Conservation (phyloP, 2,888 invertebrate species). For the Xiphydria camelus region DNA sequence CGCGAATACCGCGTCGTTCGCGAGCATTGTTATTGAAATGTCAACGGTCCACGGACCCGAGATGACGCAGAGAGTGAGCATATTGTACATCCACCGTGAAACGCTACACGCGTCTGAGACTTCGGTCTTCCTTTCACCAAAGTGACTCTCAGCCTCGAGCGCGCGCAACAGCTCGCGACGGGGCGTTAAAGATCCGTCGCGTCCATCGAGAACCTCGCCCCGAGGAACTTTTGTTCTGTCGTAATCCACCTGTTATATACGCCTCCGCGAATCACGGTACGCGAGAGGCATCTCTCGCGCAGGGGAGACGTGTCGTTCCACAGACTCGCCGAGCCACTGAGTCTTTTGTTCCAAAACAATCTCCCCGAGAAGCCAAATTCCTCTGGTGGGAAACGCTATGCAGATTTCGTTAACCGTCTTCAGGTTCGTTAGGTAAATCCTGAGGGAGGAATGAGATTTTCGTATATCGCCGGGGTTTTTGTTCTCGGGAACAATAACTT, state of each 20-base stretch:
- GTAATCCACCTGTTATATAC: slow-evolving; percentile 28
- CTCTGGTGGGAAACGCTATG: slow-evolving; percentile 32
- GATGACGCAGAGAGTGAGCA: background rate
- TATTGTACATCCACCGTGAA: background rate
- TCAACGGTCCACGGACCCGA: background rate
- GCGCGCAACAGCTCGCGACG: background rate
- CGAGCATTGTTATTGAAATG: background rate
- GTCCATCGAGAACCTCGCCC: slow-evolving; percentile 22
- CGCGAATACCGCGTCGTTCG: no score
- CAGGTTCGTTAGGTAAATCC: slow-evolving; percentile 32
- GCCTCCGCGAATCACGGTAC: slow-evolving; percentile 1
- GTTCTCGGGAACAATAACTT: no score
- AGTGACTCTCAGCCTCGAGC: slow-evolving; percentile 20
- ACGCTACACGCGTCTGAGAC: background rate
- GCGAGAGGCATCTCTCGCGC: background rate
- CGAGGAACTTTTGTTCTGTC: slow-evolving; percentile 24
- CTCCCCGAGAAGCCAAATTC: slow-evolving; percentile 46
- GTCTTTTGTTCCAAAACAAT: slow-evolving; percentile 38
- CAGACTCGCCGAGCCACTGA: slow-evolving; percentile 15
- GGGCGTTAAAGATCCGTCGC: no score
- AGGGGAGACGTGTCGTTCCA: slow-evolving; percentile 5
- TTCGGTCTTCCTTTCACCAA: slow-evolving; percentile 39
- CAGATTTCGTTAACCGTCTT: slow-evolving; percentile 49
- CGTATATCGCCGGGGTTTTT: no score
- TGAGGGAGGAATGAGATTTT: slow-evolving; percentile 4